phyloP scores from a whole-genome alignment of 1,140 invertebrate genomes.

The Ceratosolen fusciceps region DNA sequence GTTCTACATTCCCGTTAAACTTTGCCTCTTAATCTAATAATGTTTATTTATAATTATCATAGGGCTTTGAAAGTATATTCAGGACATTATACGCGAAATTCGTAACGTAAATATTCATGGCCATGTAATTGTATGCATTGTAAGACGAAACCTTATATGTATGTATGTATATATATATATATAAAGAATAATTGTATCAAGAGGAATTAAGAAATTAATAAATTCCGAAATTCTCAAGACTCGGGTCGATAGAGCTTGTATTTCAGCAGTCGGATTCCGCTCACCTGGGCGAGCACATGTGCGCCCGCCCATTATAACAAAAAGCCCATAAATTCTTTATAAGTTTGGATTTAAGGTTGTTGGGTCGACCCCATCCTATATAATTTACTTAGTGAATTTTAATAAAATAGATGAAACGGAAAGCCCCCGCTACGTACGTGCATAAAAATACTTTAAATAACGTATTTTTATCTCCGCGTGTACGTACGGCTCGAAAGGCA shows the following conservation, averaged over 20 bases:
- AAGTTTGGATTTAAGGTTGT: background rate
- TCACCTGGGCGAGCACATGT: background rate
- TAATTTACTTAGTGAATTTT: background rate
- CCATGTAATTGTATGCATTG: background rate
- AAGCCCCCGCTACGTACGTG: too few relatives aligned
- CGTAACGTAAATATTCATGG: conserved; percentile 8
- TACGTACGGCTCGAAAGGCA: too few relatives aligned
- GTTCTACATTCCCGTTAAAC: too few relatives aligned
- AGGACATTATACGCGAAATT: background rate
- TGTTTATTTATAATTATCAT: background rate
- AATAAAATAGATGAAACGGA: too few relatives aligned
- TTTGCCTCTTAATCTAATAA: background rate
- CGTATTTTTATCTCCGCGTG: too few relatives aligned
- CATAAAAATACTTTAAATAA: too few relatives aligned
- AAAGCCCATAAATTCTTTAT: background rate
- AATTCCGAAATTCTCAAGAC: background rate
- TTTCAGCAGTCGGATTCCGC: too few relatives aligned
- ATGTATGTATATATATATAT: background rate
- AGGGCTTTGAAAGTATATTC: background rate
- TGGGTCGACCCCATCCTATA: background rate
- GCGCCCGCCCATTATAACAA: background rate
- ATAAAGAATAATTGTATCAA: too few relatives aligned
- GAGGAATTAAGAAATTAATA: background rate
- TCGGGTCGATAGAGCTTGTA: background rate
- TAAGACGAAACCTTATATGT: conserved; percentile 2